phyloP scores from a whole-genome alignment of 92 coral and sea anemone genomes.

The Heteractis magnifica region DNA sequence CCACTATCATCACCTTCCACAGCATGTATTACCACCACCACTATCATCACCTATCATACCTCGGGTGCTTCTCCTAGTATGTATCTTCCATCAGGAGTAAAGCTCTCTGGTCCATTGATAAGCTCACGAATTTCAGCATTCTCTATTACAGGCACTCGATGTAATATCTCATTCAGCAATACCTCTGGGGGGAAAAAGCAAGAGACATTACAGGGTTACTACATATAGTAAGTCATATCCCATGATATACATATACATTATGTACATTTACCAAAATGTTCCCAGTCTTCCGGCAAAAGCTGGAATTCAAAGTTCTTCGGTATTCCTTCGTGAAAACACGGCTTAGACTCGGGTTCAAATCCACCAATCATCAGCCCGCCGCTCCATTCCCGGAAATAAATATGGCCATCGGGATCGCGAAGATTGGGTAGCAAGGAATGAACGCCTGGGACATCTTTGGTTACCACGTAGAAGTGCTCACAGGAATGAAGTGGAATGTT shows the following conservation, averaged over 20 bases:
- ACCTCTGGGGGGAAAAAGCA: constrained; percentile 47
- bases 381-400: constrained; percentile 84
- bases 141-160: constrained; percentile 78
- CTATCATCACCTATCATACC: constrained; percentile 30
- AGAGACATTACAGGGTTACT: too few relatives aligned
- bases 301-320: constrained; percentile 86
- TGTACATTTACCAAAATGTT: constrained; percentile 75
- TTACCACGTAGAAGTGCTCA: constrained; percentile 90
- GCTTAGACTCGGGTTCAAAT: constrained; percentile 76
- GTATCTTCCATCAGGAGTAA: constrained; percentile 83
- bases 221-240: neutral
- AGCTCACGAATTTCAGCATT: constrained; percentile 85
- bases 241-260: too few relatives aligned
- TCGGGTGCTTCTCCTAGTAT: constrained; percentile 88
- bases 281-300: constrained; percentile 95
- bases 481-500: constrained; percentile 88
- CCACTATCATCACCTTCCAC: too few relatives aligned
- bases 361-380: constrained; percentile 91
- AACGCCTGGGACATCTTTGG: constrained; percentile 66
- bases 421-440: constrained; percentile 60
- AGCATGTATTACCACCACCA: too few relatives aligned
- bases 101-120: constrained; percentile 97
- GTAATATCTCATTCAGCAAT: constrained; percentile 67
- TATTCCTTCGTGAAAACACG: constrained; percentile 80
- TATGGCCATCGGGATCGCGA: constrained; percentile 83